Evolutionary conservation across 2,888 invertebrate species (phyloP).

Genomic region (Atethmia centrago): DNA sequence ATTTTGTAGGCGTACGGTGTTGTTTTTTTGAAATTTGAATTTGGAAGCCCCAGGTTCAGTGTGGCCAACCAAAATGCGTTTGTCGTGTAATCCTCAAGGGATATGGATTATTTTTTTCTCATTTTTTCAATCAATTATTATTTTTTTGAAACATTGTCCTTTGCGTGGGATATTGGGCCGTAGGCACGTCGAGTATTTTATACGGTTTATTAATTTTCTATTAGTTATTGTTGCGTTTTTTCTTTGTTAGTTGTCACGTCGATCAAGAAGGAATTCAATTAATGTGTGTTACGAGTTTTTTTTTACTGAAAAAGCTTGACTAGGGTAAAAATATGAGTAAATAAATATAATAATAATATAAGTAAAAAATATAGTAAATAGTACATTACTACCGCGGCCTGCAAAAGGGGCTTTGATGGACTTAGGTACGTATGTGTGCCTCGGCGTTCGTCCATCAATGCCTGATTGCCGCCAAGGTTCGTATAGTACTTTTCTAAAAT

Average conservation of each 20-base stretch:
- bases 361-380: too few species aligned
- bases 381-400: too few species aligned
- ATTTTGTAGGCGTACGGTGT: constrained; percentile 68
- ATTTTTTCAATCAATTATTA: constrained; percentile 82
- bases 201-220: constrained; percentile 84
- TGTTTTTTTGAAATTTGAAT: constrained; percentile 80
- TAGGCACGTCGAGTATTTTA: constrained; percentile 75
- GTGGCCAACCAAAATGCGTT: constrained; percentile 89
- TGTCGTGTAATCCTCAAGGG: constrained; percentile 90
- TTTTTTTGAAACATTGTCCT: constrained; percentile 82
- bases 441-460: too few species aligned
- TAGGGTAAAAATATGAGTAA: not conserved
- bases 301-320: not conserved
- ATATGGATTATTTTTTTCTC: constrained; percentile 81
- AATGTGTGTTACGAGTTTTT: constrained; percentile 1
- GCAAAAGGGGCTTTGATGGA: too few species aligned
- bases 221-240: constrained; percentile 77
- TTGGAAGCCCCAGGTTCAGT: constrained; percentile 82
- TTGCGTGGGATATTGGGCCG: constrained; percentile 80
- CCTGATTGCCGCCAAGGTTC: too few species aligned
- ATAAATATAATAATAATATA: too few species aligned
- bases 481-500: too few species aligned
- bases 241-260: constrained; percentile 48
- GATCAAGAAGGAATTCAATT: constrained; percentile 45
- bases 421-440: too few species aligned